These are phyloP conservation scores for Apogon talboti DNA, from an alignment of 2,797 vertebrate species.

Conservation along the genomic window DNA sequence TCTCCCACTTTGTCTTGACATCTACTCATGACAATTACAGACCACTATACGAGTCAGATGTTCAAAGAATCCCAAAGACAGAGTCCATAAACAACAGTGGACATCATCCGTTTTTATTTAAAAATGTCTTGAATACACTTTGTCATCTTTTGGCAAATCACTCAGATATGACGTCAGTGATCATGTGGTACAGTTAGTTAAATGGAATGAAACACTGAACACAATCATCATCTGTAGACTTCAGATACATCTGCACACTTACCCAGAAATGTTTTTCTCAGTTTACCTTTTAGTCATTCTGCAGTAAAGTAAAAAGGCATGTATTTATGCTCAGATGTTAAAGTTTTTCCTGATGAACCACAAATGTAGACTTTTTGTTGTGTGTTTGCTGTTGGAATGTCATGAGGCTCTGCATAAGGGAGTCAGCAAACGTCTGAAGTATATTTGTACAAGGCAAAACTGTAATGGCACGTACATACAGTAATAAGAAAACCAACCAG, in stretches of 20 bases:
- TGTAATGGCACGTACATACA: conserved; percentile 8
- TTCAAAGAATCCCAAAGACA: not conserved
- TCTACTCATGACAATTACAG: no score
- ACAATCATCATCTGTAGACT: not conserved
- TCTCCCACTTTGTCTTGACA: no score
- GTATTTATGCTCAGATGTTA: not conserved
- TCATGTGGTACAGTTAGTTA: conserved; percentile 2
- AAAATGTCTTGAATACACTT: conserved; percentile 21
- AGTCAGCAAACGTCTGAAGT: not conserved
- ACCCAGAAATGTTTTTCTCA: not conserved
- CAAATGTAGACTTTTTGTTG: not conserved
- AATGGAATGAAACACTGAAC: conserved; percentile 20
- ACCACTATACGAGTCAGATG: no score
- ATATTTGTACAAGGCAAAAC: conserved; percentile 1
- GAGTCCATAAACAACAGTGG: not conserved
- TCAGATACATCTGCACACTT: conserved; percentile 1
- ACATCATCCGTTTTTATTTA: conserved; percentile 35
- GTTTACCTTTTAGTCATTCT: conserved; percentile 1
- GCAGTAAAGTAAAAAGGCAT: not conserved
- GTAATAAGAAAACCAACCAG: not conserved
- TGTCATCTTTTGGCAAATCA: conserved; percentile 23
- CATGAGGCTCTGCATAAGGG: not conserved
- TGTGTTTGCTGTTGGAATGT: not conserved
- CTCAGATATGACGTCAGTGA: not conserved
- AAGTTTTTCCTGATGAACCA: not conserved